Conservation (phyloP, 2,113 vertebrate genomes). For the Clarias batrachus region DNA sequence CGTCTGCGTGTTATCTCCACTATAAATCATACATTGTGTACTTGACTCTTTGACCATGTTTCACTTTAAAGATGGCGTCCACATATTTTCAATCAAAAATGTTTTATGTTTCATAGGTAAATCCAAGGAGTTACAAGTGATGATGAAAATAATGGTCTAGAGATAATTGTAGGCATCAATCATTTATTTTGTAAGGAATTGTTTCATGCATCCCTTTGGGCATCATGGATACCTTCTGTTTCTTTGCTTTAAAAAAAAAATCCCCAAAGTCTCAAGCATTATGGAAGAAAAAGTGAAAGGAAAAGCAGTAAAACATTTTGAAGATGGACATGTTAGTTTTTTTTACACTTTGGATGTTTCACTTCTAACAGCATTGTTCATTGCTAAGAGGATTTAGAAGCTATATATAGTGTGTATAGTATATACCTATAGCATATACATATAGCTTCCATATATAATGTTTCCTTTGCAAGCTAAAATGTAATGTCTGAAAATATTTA, state of each 20-base stretch:
- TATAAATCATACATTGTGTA: slow-evolving; percentile 21
- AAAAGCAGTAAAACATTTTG: background rate
- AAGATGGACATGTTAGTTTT: background rate
- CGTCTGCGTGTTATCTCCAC: slow-evolving; percentile 11
- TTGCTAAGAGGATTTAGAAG: background rate
- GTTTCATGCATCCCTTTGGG: background rate
- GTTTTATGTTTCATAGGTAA: background rate
- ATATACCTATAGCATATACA: no score
- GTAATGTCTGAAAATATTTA: background rate
- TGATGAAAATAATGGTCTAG: background rate
- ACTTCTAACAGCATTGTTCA: background rate
- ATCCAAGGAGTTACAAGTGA: no score
- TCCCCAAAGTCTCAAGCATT: background rate
- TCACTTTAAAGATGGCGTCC: background rate
- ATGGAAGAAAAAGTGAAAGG: background rate
- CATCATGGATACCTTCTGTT: background rate
- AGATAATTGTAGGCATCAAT: slow-evolving; percentile 39
- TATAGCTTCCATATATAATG: background rate
- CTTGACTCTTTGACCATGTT: slow-evolving; percentile 29
- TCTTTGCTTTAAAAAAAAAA: background rate
- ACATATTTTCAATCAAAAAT: background rate
- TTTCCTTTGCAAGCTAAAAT: background rate
- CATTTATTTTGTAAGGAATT: slow-evolving; percentile 33
- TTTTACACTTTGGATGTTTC: background rate
- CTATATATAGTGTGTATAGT: background rate